Evolutionary conservation across 2,797 vertebrate species (phyloP).

Genomic region (Tangara arthus): DNA sequence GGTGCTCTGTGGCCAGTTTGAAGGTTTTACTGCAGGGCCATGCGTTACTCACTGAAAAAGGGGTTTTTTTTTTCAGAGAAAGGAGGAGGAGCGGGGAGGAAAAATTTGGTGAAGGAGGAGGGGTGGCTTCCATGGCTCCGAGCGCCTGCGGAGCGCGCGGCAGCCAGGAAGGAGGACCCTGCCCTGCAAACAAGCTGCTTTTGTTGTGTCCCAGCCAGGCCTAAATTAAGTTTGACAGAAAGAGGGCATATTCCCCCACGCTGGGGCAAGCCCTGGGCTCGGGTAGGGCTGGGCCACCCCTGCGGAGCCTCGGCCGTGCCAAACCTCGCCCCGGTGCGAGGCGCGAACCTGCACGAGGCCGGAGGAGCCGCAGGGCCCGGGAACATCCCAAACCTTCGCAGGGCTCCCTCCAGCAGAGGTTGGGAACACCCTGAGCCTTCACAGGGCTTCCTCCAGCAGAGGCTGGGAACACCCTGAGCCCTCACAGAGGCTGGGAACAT

Average conservation of each 20-base stretch:
- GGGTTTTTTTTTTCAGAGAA: background rate
- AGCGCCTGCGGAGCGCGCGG: background rate
- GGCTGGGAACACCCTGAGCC: no score
- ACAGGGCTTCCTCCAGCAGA: background rate
- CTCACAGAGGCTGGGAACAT: background rate
- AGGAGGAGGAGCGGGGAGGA: background rate
- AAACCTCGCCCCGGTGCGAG: background rate
- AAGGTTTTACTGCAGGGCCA: background rate
- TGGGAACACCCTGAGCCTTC: background rate
- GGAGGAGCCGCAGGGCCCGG: background rate
- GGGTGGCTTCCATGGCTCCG: background rate
- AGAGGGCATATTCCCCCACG: slow-evolving; percentile 23
- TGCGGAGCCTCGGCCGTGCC: background rate
- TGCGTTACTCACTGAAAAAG: background rate
- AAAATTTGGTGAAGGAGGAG: slow-evolving; percentile 20
- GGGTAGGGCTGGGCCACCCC: background rate
- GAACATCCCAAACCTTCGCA: no score
- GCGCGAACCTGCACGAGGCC: background rate
- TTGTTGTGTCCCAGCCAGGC: slow-evolving; percentile 31
- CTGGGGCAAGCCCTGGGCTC: background rate
- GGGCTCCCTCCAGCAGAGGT: background rate
- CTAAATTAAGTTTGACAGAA: slow-evolving; percentile 63
- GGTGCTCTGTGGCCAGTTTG: background rate
- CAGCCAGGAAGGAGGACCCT: background rate
- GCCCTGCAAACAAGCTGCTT: slow-evolving; percentile 56